Percentiles rank a stretch among this genome's conserved stretches.
These are phyloP conservation scores for Menidia beryllina DNA, from an alignment of 2,113 vertebrate genomes.

Conservation along the genomic window DNA sequence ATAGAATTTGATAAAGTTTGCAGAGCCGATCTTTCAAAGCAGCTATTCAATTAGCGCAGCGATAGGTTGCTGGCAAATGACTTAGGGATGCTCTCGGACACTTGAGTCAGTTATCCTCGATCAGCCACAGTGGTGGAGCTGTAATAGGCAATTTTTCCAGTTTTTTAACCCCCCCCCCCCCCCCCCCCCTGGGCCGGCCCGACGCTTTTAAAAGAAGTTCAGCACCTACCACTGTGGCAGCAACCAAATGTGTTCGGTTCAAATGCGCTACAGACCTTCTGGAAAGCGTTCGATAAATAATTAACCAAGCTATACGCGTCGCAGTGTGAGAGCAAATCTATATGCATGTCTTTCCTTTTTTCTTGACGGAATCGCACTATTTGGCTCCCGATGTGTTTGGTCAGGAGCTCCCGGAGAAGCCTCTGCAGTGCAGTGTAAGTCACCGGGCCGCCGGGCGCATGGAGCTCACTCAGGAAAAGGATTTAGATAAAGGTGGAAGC, in stretches of 20 bases:
- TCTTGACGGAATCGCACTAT: background rate
- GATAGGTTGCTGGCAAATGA: slow-evolving; percentile 27
- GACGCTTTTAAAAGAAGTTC: slow-evolving; percentile 56
- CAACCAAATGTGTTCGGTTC: slow-evolving; percentile 2
- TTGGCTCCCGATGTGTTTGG: slow-evolving; percentile 47
- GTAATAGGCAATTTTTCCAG: slow-evolving; percentile 11
- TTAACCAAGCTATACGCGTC: slow-evolving; percentile 1
- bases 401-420: slow-evolving; percentile 59
- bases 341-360: background rate
- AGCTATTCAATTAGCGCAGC: slow-evolving; percentile 33
- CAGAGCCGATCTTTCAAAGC: slow-evolving; percentile 6
- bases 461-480: slow-evolving; percentile 64
- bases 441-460: slow-evolving; percentile 62
- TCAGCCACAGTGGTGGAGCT: slow-evolving; percentile 1
- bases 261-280: background rate
- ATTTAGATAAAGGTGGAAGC: slow-evolving; percentile 78
- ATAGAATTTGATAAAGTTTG: slow-evolving; percentile 64
- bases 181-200: slow-evolving; percentile 7
- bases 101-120: slow-evolving; percentile 38
- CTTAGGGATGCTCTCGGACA: slow-evolving; percentile 35
- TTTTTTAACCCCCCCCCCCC: slow-evolving; percentile 17
- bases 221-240: slow-evolving; percentile 44
- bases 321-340: slow-evolving; percentile 23
- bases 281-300: slow-evolving; percentile 1
- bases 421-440: slow-evolving; percentile 78